Base-by-base conservation (phyloP, 2,113 vertebrate genomes). In the Cacatua alba region DNA sequence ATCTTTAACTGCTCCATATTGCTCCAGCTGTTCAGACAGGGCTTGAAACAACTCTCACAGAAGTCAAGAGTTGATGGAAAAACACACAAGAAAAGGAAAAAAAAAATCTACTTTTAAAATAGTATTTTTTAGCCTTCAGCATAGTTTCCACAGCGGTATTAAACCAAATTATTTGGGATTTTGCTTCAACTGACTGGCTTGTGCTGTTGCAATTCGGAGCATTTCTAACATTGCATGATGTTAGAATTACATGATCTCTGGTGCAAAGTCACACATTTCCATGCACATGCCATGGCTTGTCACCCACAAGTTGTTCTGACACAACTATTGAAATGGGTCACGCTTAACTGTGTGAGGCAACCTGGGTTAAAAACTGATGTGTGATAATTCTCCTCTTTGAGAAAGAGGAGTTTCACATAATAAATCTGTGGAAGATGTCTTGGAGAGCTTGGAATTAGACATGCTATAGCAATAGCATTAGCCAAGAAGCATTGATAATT, bases 61-160 rank as follows among this genome's bases (percentile, higher is more conserved):
- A 89, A 92, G n/a, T 26, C 29, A 76, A n/a, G 10, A 60, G 2
- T 17, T 76, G 18, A 57, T 62, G 35, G 53, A 26, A 92, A 88
- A 90, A 55, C 0, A 3, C 23, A 53, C n/a, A 51, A 77, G 46
- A 70, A 52, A 14, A 90, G 28, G 39, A 39, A 39, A 77, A 72
- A 59, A 82, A 60, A 59, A 24, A 9, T 55, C 39, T 59, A 18
- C 52, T 33, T 88, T 80, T 84, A 33, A 81, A 79, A 39, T 8
- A n/a, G 11, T 79, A 86, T 68, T 86, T 83, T 83, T 94, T 79
- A 92, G 43, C 23, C 64, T 39, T 78, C 24, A 33, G 23, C 41
- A 83, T 74, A 63, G 17, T 92, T 82, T 85, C 59, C 51, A 67
- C 35, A 92, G 64, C 60, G 77, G 68, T 63, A 70, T 70, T 65